Conservation (phyloP, 2,113 vertebrate species). For the Hippocampus zosterae region DNA sequence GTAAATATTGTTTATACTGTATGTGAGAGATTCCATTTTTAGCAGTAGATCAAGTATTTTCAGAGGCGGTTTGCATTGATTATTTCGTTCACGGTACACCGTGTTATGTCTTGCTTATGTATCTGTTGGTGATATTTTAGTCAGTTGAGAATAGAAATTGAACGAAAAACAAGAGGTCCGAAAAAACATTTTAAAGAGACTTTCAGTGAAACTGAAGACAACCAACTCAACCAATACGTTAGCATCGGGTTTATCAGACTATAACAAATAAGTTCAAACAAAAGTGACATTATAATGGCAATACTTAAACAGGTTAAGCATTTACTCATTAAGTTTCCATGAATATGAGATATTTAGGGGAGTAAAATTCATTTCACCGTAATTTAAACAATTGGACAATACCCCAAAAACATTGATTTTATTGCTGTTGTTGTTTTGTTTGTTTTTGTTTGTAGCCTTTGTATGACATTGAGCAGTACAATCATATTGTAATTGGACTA, state of each 20-base stretch:
- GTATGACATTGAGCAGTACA: neutral
- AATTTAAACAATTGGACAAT: neutral
- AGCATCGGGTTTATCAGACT: too few species aligned
- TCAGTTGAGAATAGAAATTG: neutral
- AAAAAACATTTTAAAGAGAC: neutral
- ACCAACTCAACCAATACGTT: too few species aligned
- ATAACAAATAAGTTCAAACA: too few species aligned
- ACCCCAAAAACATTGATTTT: neutral
- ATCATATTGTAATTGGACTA: neutral
- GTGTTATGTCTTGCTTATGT: neutral
- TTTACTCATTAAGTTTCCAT: neutral
- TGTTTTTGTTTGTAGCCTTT: neutral
- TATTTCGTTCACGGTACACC: neutral
- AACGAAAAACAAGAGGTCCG: neutral
- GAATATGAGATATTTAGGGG: neutral
- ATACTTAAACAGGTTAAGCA: too few species aligned
- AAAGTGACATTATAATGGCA: too few species aligned
- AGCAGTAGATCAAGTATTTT: constrained; percentile 24
- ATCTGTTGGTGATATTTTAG: neutral
- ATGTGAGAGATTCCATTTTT: constrained; percentile 28
- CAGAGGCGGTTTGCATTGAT: constrained; percentile 20
- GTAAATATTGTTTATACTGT: neutral
- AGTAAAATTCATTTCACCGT: neutral
- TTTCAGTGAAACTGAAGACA: neutral
- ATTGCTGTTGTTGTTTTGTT: neutral